A percentile compares a stretch with the other conserved stretches of the same genome.
Evolutionary conservation across 2,888 invertebrate species (phyloP).

Genomic region (Athalia rosae): DNA sequence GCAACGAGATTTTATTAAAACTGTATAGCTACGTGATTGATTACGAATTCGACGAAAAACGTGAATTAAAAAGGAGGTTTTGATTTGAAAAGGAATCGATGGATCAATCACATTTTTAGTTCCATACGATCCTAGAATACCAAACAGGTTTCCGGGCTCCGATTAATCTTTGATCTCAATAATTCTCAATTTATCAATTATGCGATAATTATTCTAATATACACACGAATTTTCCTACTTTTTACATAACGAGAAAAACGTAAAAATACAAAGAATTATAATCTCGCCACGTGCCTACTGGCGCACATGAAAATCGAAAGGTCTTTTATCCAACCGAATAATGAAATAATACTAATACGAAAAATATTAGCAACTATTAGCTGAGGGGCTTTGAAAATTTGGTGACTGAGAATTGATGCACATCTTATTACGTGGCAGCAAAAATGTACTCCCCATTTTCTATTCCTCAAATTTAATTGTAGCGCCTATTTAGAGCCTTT

Average conservation of each 20-base stretch:
- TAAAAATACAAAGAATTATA: background rate
- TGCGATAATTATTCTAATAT: background rate
- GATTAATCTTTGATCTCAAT: slow-evolving; percentile 13
- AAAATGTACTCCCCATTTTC: background rate
- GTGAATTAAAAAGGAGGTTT: too few species aligned
- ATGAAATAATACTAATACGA: slow-evolving; percentile 21
- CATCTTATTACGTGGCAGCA: background rate
- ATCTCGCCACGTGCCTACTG: background rate
- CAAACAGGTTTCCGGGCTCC: slow-evolving; percentile 6
- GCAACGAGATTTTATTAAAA: too few species aligned
- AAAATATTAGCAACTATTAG: slow-evolving; percentile 10
- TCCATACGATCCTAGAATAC: background rate
- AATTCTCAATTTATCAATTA: slow-evolving; percentile 16
- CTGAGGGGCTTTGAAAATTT: background rate
- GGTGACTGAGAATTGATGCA: background rate
- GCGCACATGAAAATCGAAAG: background rate
- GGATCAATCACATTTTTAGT: too few species aligned
- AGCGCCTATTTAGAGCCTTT: slow-evolving; percentile 5
- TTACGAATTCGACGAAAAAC: background rate
- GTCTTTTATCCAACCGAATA: slow-evolving; percentile 14
- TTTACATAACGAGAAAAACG: slow-evolving; percentile 1
- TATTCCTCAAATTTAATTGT: background rate
- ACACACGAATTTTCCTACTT: slow-evolving; percentile 27
- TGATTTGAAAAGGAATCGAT: too few species aligned
- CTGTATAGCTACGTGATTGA: background rate